Base-by-base conservation (phyloP, 1,140 invertebrate species). In the Caerostris extrusa region DNA sequence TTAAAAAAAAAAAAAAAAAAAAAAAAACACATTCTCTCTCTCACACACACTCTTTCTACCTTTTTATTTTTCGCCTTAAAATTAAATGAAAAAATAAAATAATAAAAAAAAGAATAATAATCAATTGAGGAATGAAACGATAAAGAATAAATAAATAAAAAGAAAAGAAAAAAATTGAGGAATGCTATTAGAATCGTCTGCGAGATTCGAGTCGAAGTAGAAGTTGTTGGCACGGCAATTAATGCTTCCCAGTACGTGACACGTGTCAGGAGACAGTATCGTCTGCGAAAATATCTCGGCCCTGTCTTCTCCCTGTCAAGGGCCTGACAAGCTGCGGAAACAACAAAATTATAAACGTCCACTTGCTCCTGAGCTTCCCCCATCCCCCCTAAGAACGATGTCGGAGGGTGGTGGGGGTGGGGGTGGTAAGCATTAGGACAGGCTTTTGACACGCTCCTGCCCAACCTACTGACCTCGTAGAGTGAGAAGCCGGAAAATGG, bases 341-440 rank as follows among this genome's bases (percentile, higher is more conserved):
- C 91, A 93, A 93, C 91, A 93, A 93, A 93, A 93, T 93, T 93
- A 93, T 93, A 93, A 93, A 77, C 91, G 91, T 93, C 91, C 91
- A 92, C 81, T 90, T 90, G 89, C 89, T 60, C 89, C 89, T 19
- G 34, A 53, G 61, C 50, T 55, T 89, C 64, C 34, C 87, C 50
- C 64, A 19, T 19, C 57, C 55, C 19, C 61, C 61, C 61, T 50
- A 77, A 77, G 71, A 77, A 77, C 71, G 71, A 77, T 77, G 34
- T 57, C 19, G 55, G 14, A 3, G 67, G 88, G 88, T 53, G 88
- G 53, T 7, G 64, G 89, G 19, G 88, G 12, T 12, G 87, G 67
- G 60, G 12, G 50, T 50, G 17, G 81, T 81, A 69, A 69, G 69
- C 67, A 90, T 77, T 77, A 85, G 81, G 90, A 91, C 82, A 85